These are phyloP conservation scores for Stenurella melanura DNA, from an alignment of 2,888 invertebrate species.

Conservation along the genomic window DNA sequence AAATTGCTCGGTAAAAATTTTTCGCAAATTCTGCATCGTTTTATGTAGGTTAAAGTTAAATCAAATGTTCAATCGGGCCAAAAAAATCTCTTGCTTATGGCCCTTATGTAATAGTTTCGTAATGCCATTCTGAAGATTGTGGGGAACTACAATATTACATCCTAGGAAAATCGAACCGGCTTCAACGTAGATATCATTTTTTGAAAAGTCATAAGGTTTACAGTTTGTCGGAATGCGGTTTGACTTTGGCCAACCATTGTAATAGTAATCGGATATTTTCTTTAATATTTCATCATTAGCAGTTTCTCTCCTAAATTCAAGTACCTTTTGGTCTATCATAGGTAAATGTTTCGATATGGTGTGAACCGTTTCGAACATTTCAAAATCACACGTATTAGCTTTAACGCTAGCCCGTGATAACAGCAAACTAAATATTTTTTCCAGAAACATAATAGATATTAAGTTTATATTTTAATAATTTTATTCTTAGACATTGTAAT, in stretches of 20 bases:
- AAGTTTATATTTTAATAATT: conserved; percentile 21
- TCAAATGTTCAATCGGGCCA: conserved; percentile 25
- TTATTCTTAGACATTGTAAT: conserved; percentile 15
- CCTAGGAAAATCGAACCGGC: conserved; percentile 50
- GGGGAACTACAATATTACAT: conserved; percentile 43
- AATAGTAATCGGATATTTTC: conserved; percentile 48
- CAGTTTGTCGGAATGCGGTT: conserved; percentile 19
- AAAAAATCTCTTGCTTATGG: conserved; percentile 42
- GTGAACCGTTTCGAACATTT: conserved; percentile 36
- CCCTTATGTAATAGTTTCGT: conserved; percentile 52
- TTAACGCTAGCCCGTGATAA: conserved; percentile 25
- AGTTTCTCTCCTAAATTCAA: conserved; percentile 47
- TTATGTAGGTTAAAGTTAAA: conserved; percentile 8
- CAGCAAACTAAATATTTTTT: conserved; percentile 30
- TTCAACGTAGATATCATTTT: conserved; percentile 49
- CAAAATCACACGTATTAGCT: conserved; percentile 10
- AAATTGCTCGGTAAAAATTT: conserved; percentile 15
- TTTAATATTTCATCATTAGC: conserved; percentile 44
- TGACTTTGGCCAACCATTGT: conserved; percentile 51
- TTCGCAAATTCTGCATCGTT: conserved; percentile 20
- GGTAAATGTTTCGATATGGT: conserved; percentile 41
- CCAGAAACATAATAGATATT: conserved; percentile 16
- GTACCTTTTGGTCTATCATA: conserved; percentile 45
- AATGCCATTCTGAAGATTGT: conserved; percentile 40
- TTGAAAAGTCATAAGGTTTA: conserved; percentile 43